Conservation (phyloP, 2,113 vertebrate genomes). For the Otolemur garnettii region DNA sequence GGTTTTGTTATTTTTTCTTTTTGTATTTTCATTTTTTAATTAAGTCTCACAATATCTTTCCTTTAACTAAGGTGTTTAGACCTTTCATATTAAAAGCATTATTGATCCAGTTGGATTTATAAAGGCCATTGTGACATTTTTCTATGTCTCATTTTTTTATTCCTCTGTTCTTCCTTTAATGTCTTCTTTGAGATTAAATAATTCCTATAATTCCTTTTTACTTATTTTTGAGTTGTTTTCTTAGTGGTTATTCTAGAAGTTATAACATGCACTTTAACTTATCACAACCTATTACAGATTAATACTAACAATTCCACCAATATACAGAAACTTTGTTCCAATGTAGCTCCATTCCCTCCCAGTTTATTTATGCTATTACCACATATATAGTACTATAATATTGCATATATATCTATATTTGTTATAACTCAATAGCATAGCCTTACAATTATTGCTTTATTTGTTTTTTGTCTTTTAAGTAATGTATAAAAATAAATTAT, state of each 20-base stretch:
- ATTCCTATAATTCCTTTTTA: neutral
- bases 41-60: neutral
- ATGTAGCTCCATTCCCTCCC: neutral
- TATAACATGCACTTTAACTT: neutral
- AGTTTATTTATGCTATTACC: neutral
- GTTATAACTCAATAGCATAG: neutral
- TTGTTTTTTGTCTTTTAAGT: neutral
- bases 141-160: neutral
- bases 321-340: neutral
- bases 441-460: neutral
- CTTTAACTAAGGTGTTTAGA: neutral
- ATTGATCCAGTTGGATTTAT: neutral
- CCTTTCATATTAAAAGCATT: neutral
- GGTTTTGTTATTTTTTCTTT: too few relatives aligned
- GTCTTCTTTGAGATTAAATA: neutral
- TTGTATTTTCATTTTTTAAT: neutral
- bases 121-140: neutral
- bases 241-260: neutral
- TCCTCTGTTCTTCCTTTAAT: neutral
- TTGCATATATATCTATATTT: neutral
- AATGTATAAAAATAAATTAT: neutral
- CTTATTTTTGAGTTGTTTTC: neutral
- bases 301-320: neutral
- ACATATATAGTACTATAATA: too few relatives aligned
- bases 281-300: neutral